A percentile compares a stretch with the other conserved stretches of the same genome.
These are phyloP conservation scores for Microtus ochrogaster DNA, from an alignment of 2,113 vertebrate genomes.

Conservation along the genomic window DNA sequence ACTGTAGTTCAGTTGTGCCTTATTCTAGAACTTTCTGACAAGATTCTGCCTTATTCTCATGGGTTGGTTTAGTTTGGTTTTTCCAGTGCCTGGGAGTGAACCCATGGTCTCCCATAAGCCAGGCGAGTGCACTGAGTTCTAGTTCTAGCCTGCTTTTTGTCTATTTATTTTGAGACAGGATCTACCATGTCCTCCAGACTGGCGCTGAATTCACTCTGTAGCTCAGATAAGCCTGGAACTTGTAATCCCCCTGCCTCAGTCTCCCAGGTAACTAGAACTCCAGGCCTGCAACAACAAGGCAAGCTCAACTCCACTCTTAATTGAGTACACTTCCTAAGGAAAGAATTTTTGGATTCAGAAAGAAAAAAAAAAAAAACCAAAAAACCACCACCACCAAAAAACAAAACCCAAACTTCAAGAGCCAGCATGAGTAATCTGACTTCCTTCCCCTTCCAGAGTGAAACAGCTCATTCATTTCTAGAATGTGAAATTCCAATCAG, in stretches of 20 bases:
- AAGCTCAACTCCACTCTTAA: neutral
- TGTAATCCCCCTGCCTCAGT: neutral
- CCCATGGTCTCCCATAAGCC: neutral
- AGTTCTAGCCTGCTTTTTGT: neutral
- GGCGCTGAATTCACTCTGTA: neutral
- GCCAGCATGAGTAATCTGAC: slow-evolving; percentile 61
- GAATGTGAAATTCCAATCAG: slow-evolving; percentile 65
- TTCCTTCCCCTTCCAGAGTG: neutral
- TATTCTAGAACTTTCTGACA: neutral
- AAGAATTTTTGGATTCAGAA: slow-evolving; percentile 53
- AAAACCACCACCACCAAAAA: neutral
- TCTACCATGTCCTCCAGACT: neutral
- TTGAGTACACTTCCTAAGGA: neutral
- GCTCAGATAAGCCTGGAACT: neutral
- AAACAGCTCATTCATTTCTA: slow-evolving; percentile 61
- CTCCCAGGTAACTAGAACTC: neutral
- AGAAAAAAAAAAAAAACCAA: neutral
- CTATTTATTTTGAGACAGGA: neutral
- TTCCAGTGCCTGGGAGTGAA: neutral
- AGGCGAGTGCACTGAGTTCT: neutral
- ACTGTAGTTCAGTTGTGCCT: neutral
- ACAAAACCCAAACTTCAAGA: neutral
- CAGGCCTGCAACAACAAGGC: neutral
- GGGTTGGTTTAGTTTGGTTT: neutral
- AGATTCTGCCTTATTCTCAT: neutral